phyloP scores from a whole-genome alignment of 2,113 vertebrate species.

The Thomomys bottae region DNA sequence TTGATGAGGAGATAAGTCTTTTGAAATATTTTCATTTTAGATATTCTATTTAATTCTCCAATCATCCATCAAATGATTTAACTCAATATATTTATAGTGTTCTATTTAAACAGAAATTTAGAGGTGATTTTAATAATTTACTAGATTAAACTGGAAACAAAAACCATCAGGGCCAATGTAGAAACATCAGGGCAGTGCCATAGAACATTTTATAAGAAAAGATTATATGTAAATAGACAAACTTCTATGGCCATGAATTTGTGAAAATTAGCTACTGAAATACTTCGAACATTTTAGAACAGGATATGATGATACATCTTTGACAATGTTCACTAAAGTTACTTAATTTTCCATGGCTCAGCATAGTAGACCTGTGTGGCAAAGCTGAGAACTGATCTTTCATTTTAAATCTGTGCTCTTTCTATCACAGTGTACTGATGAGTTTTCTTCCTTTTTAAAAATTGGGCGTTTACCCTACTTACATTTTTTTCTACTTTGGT shows the following conservation, averaged over 20 bases:
- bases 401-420: slow-evolving; percentile 7
- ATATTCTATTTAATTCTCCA: slow-evolving; percentile 4
- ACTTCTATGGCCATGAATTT: background rate
- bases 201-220: background rate
- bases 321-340: slow-evolving; percentile 3
- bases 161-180: background rate
- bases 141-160: background rate
- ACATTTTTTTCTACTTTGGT: background rate
- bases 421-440: background rate
- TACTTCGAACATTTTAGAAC: slow-evolving; percentile 13
- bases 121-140: background rate
- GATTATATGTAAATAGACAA: background rate
- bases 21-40: background rate
- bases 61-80: background rate
- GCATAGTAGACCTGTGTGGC: background rate
- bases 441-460: background rate
- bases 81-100: background rate
- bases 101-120: background rate
- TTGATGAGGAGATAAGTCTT: background rate
- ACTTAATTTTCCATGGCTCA: background rate
- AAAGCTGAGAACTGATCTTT: background rate
- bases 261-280: background rate
- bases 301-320: background rate
- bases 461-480: background rate
- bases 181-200: background rate